Base-by-base conservation (phyloP, 2,113 vertebrate species). In the Melanerpes aurifrons region DNA sequence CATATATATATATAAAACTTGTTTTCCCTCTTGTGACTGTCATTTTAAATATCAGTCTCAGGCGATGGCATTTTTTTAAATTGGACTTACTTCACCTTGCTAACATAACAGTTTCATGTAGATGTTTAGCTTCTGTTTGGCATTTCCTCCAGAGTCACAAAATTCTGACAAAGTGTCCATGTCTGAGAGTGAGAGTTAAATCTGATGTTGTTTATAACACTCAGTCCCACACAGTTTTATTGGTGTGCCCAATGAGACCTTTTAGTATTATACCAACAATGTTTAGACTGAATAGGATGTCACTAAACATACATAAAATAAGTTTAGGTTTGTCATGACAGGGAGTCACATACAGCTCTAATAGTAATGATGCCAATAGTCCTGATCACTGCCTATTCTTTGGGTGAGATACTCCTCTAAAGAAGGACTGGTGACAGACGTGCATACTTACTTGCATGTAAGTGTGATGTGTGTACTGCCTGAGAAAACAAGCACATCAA, bases 21-120 rank as follows among this genome's bases (percentile, higher is more conserved):
- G 89, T 82, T 95, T 94, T 95, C n/a, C 82, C 29, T 91, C 73
- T 86, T 95, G 29, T 76, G 82, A 84, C 29, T 86, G 45, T 24
- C 12, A 37, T 84, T 93, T 94, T 78, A 94, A 94, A 76, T 88
- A 77, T 15, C 69, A 88, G 40, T 90, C 40, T 91, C 0, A 0
- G 3, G 7, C 87, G 58, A 21, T 7, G 1, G 8, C 53, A 40
- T 17, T 90, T 88, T 90, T 70, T 73, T 82, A 80, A 54, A 20
- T 63, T 70, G 45, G 22, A 37, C 69, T 86, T 37, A 47, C 29
- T 89, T 93, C 50, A 59, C 62, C 81, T 64, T 81, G 70, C 72
- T 88, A 72, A 73, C 50, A 18, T 61, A 92, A 87, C 29, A 82
- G 7, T 86, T 93, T 78, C 22, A 37, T 56, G 58, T 26, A 73